Evolutionary conservation across 2,797 vertebrate species (phyloP).

Genomic region (Cossypha caffra): DNA sequence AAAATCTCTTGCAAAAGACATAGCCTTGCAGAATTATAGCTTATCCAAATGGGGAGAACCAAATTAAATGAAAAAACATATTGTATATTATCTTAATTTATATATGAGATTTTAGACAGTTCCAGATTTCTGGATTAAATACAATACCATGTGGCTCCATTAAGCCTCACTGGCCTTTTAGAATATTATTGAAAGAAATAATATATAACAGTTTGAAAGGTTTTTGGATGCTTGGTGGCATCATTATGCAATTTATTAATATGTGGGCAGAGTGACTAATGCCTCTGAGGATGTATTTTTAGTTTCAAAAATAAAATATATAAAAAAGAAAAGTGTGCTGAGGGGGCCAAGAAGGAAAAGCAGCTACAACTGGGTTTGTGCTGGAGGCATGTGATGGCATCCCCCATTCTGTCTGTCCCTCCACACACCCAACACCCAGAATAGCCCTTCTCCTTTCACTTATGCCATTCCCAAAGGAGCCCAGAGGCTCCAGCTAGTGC

Average conservation of each 20-base stretch:
- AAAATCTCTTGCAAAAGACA: conserved; percentile 36
- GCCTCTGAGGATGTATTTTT: conserved; percentile 58
- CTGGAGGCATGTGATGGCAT: background rate
- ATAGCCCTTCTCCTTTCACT: background rate
- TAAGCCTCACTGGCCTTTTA: conserved; percentile 60
- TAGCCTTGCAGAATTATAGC: background rate
- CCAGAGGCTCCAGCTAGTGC: background rate
- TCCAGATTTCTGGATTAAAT: conserved; percentile 70
- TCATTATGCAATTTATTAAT: conserved; percentile 72
- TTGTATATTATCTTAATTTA: conserved; percentile 64
- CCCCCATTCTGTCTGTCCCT: conserved; percentile 13
- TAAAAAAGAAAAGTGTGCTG: background rate
- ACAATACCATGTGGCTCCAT: conserved; percentile 69
- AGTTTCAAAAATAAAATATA: conserved; percentile 16
- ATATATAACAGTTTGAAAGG: conserved; percentile 66
- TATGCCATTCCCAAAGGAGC: background rate
- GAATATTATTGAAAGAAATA: conserved; percentile 67
- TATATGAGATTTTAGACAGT: conserved; percentile 59
- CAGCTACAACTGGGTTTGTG: conserved; percentile 23
- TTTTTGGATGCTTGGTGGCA: conserved; percentile 66
- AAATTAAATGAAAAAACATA: conserved; percentile 66
- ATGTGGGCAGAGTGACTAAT: conserved; percentile 71
- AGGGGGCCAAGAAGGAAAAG: background rate
- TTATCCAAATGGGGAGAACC: conserved; percentile 17
- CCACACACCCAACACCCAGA: background rate